Base-by-base conservation (phyloP, 2,888 invertebrate genomes). In the Hofmannophila pseudospretella region DNA sequence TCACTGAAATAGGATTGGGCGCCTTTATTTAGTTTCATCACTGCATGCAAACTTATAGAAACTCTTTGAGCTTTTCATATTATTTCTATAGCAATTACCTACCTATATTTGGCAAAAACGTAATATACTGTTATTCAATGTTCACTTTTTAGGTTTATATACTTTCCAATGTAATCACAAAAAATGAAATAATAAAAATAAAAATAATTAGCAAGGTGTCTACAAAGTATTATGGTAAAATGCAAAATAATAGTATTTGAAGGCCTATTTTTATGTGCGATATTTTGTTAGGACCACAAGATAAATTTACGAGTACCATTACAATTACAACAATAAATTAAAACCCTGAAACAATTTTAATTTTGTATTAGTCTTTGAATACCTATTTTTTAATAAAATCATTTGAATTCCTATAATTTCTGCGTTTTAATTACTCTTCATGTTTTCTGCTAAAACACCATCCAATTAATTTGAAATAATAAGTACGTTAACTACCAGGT, bases 381-480 rank as follows among this genome's bases (percentile, higher is more conserved):
- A 78, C 71, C 69, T 82, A 84, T 85, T 85, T 76, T 69, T 82
- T 74, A 82, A 80, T 80, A 82, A 82, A 84, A 81, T 74, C 68
- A 80, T 65, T 67, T 72, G 69, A 79, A 81, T 59, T 65, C 74
- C 63, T 67, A 60, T 59, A 45, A 42, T 28, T 31, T 20, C 8
- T 39, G 29, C 36, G 12, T 72, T 69, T 63, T 47, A 57, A 63
- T 64, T 36, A 23, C 4, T 12, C 16, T 16, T n/a, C n/a, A n/a
- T n/a, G n/a, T n/a, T n/a, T n/a, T n/a, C n/a, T n/a, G n/a, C n/a
- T n/a, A n/a, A n/a, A n/a, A n/a, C n/a, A n/a, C n/a, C n/a, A n/a
- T n/a, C n/a, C n/a, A n/a, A n/a, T n/a, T n/a, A n/a, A n/a, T n/a
- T n/a, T n/a, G n/a, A n/a, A n/a, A n/a, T n/a, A n/a, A n/a, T n/a